Conservation (phyloP, 2,888 invertebrate species). For the Ectobius pallidus region DNA sequence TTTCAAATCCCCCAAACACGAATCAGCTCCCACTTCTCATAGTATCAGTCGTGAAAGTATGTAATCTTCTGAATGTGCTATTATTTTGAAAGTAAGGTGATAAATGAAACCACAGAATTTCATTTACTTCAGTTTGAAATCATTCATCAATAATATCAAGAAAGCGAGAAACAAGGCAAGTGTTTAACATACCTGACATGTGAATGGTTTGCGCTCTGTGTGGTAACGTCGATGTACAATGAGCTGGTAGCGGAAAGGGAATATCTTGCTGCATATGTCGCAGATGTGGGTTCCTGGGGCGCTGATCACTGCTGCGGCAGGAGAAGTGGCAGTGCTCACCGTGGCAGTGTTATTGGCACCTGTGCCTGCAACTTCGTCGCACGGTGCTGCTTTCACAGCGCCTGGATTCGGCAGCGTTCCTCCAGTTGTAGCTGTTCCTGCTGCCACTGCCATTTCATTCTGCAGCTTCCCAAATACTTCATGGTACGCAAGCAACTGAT, state of each 20-base stretch:
- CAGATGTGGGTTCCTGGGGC: slow-evolving; percentile 71
- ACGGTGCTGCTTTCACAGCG: slow-evolving; percentile 54
- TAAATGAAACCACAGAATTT: too few species aligned
- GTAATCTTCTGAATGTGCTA: too few species aligned
- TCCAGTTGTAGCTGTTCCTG: slow-evolving; percentile 17
- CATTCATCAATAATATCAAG: too few species aligned
- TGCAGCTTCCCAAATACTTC: slow-evolving; percentile 81
- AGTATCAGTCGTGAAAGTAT: too few species aligned
- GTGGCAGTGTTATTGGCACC: slow-evolving; percentile 18
- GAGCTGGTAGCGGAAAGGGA: slow-evolving; percentile 85
- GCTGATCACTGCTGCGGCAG: slow-evolving; percentile 51
- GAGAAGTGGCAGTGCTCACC: slow-evolving; percentile 55
- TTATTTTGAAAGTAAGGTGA: too few species aligned
- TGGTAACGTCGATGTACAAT: slow-evolving; percentile 87
- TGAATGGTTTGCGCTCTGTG: slow-evolving; percentile 83
- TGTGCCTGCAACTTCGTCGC: not conserved
- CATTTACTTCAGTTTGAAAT: too few species aligned
- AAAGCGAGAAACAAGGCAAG: too few species aligned
- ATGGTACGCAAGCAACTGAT: slow-evolving; percentile 83
- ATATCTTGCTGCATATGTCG: slow-evolving; percentile 85
- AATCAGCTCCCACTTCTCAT: too few species aligned
- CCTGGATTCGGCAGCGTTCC: slow-evolving; percentile 53
- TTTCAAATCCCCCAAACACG: too few species aligned
- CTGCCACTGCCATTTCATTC: slow-evolving; percentile 60
- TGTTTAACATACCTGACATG: slow-evolving; percentile 59